Evolutionary conservation across 2,797 vertebrate species (phyloP).

Genomic region (Xiphorhynchus erythropygius): DNA sequence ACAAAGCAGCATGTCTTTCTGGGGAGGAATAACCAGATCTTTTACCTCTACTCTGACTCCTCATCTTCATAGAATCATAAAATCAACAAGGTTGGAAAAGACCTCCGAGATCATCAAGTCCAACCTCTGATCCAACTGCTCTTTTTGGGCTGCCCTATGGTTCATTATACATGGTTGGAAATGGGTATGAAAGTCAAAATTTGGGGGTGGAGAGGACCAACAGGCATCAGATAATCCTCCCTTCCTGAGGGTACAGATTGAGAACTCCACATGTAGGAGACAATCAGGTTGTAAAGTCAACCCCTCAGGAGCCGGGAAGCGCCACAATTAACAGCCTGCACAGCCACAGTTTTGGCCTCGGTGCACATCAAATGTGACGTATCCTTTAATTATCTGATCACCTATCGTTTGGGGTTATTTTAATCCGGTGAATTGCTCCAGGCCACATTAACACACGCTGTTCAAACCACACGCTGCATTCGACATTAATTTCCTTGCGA

Average conservation of each 20-base stretch:
- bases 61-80: background rate
- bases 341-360: background rate
- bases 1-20: rapidly evolving
- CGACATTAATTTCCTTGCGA: conserved; percentile 16
- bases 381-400: conserved; percentile 30
- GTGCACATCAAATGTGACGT: background rate
- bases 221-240: background rate
- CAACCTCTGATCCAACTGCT: background rate
- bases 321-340: background rate
- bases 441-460: background rate
- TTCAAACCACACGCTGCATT: background rate
- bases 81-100: no score
- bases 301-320: background rate
- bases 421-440: background rate
- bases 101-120: no score
- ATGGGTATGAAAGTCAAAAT: background rate
- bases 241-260: background rate
- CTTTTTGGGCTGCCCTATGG: background rate
- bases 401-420: background rate
- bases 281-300: background rate
- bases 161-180: background rate
- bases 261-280: background rate
- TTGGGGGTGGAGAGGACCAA: background rate
- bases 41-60: background rate
- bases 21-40: background rate